Percentiles rank a stretch among this genome's conserved stretches.
phyloP scores from a whole-genome alignment of 1,140 invertebrate species.

The Drosophila bocqueti region DNA sequence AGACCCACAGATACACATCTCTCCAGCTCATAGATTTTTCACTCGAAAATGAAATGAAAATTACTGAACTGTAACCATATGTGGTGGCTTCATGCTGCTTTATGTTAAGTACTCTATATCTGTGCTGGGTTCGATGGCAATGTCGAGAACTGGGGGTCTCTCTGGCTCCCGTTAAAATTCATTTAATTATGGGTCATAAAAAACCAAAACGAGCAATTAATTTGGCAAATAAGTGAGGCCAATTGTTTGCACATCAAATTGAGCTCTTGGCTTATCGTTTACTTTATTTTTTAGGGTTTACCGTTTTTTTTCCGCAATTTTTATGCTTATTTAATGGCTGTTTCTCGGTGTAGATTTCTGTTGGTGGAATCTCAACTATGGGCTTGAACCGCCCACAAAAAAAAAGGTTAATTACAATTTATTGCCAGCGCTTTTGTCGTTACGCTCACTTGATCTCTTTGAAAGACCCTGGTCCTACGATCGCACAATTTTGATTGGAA shows the following conservation, averaged over 20 bases:
- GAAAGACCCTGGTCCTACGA: constrained; percentile 60
- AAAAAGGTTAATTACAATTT: constrained; percentile 79
- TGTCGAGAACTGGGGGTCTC: constrained; percentile 10
- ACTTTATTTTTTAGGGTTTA: constrained; percentile 20
- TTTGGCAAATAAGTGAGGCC: constrained; percentile 57
- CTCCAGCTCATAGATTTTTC: constrained; percentile 59
- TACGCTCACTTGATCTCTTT: constrained; percentile 62
- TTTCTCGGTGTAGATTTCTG: constrained; percentile 12
- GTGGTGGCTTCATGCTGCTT: constrained; percentile 70
- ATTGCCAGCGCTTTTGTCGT: constrained; percentile 63
- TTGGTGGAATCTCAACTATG: constrained; percentile 7
- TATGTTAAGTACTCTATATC: constrained; percentile 54
- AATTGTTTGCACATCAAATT: constrained; percentile 54
- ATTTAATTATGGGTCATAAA: constrained; percentile 64
- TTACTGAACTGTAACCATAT: constrained; percentile 80
- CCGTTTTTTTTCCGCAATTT: constrained; percentile 9
- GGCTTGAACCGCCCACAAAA: constrained; percentile 48
- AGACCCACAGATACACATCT: constrained; percentile 62
- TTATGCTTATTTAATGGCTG: constrained; percentile 26
- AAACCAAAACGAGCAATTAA: constrained; percentile 44
- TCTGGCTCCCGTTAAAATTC: constrained; percentile 44
- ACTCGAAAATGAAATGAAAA: constrained; percentile 75
- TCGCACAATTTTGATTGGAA: constrained; percentile 75
- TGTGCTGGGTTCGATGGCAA: constrained; percentile 21
- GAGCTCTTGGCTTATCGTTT: constrained; percentile 24